Evolutionary conservation across 2,113 vertebrate genomes (phyloP), one percentile per base, ranked within the genome.

Genomic region (Protomyctophum bolini): DNA sequence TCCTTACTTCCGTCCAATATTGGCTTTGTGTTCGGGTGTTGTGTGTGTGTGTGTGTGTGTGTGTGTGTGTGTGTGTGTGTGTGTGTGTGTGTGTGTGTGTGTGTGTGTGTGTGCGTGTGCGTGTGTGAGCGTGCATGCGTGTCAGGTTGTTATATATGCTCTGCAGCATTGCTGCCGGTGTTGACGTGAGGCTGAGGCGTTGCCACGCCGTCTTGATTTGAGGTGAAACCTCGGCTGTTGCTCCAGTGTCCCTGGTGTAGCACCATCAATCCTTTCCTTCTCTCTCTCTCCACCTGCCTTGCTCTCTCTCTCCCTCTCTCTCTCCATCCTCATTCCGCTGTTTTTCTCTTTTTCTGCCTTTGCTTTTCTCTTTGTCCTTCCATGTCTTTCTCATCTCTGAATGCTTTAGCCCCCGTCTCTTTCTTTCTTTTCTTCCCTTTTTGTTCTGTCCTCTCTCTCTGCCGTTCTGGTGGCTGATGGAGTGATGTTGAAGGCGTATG

Each of bases 81-180:
- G 21, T 21, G 21, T 10, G 81, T 66, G 82, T 78, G 83, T 77
- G 60, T 46, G 79, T 68, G 85, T 58, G 76, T 10, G 81, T 67
- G 82, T 76, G 83, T 77, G 60, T 33, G 79, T 68, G 85, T 56
- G 76, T 8, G 81, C 65, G 80, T 78, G 83, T 77, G 60, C 28
- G 79, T 68, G 83, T 61, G 76, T 8, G 81, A 65, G 82, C 76
- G 82, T 79, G 60, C 33, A 77, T 70, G 85, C 58, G 76, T 41
- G 82, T 80, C 69, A 47, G 87, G 73, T 85, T 86, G 84, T 90
- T 87, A 84, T 87, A 84, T 75, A 83, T 82, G 87, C 89, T 83
- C 76, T 68, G 79, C 88, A 83, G 87, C 84, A 84, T 85, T 81
- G 85, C 77, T 83, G 58, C 69, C 52, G 6, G 65, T 65, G 80